Percentiles rank a stretch among this genome's conserved stretches.
These are phyloP conservation scores for Steinernema feltiae DNA, from an alignment of 1,140 invertebrate species.

Conservation along the genomic window DNA sequence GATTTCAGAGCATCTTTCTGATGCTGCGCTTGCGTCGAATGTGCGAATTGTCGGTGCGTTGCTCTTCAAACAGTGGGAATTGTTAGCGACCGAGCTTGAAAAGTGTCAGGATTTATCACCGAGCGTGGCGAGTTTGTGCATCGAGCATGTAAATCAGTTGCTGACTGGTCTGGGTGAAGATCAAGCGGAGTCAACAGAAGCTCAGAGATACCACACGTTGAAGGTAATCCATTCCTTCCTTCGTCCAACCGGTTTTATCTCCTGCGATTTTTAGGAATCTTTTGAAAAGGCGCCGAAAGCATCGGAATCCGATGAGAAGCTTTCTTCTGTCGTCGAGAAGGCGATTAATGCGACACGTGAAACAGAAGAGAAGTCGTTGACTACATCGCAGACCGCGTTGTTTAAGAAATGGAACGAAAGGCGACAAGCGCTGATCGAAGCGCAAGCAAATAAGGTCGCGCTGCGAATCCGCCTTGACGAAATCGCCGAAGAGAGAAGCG, in stretches of 20 bases:
- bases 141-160: neutral
- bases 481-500: slow-evolving; percentile 33
- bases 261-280: neutral
- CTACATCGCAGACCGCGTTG: slow-evolving; percentile 25
- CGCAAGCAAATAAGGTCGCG: slow-evolving; percentile 34
- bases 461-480: slow-evolving; percentile 33
- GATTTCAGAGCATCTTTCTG: slow-evolving; percentile 62
- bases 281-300: slow-evolving; percentile 7
- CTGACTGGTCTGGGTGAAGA: neutral
- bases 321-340: slow-evolving; percentile 17
- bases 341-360: slow-evolving; percentile 15
- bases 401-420: slow-evolving; percentile 45
- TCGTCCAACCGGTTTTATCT: neutral
- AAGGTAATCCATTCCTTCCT: neutral
- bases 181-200: neutral
- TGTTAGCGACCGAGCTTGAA: neutral
- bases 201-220: neutral
- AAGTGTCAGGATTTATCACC: neutral
- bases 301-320: neutral
- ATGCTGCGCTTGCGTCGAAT: neutral
- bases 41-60: slow-evolving; percentile 20
- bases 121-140: neutral
- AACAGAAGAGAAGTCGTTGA: slow-evolving; percentile 25
- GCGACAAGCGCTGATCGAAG: slow-evolving; percentile 39
- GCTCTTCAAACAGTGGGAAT: slow-evolving; percentile 18